phyloP scores from a whole-genome alignment of 2,888 invertebrate species.

The Chrysodeixis includens region DNA sequence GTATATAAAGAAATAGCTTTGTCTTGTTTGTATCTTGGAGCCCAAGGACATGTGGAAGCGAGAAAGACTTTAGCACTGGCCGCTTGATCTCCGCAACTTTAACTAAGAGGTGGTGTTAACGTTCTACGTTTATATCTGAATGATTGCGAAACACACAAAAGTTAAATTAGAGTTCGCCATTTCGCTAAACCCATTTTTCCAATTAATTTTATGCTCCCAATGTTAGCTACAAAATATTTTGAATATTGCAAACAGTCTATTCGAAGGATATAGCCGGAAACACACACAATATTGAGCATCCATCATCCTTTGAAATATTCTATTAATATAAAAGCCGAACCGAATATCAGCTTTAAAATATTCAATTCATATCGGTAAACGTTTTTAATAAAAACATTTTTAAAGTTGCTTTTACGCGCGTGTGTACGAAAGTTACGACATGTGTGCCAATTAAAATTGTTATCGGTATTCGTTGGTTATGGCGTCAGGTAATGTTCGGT shows the following conservation, averaged over 20 bases:
- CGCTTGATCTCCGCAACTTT: no score
- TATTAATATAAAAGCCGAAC: conserved; percentile 42
- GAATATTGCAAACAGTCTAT: background rate
- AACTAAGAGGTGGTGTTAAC: no score
- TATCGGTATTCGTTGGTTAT: conserved; percentile 6
- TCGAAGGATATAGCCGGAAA: conserved; percentile 21
- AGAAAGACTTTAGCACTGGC: no score
- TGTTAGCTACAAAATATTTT: background rate
- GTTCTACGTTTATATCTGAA: no score
- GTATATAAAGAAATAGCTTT: no score
- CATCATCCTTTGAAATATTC: conserved; percentile 16
- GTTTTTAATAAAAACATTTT: conserved; percentile 33
- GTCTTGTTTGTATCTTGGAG: no score
- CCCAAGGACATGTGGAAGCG: no score
- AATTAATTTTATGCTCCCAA: background rate
- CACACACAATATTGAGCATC: conserved; percentile 25
- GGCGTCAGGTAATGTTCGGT: conserved; percentile 11
- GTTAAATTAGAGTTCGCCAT: background rate
- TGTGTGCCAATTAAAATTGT: conserved; percentile 31
- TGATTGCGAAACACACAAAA: no score
- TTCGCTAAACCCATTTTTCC: background rate
- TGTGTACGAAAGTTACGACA: conserved; percentile 37
- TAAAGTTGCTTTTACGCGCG: conserved; percentile 22
- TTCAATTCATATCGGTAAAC: conserved; percentile 44
- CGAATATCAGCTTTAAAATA: conserved; percentile 44